These are phyloP conservation scores for Caenorhabditis sp. DNA, from an alignment of 2,888 invertebrate species.

Conservation along the genomic window DNA sequence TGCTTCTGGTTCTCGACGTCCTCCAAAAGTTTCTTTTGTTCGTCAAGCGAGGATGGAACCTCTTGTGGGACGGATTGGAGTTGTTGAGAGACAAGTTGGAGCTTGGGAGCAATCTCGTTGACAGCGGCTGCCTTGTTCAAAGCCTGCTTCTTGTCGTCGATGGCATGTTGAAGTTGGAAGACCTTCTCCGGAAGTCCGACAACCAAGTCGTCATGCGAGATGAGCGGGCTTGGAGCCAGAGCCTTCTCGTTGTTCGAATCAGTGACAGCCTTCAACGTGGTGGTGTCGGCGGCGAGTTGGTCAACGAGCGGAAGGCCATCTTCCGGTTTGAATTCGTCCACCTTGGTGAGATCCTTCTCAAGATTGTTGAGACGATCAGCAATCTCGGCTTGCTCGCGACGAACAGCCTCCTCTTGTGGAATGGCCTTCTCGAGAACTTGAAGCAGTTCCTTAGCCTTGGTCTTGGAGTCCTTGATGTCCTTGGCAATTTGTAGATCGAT, in stretches of 20 bases:
- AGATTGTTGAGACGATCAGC: constrained; percentile 29
- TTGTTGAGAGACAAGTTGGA: constrained; percentile 55
- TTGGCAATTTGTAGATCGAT: constrained; percentile 51
- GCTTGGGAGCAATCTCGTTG: constrained; percentile 58
- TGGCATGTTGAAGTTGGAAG: constrained; percentile 39
- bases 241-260: constrained; percentile 50
- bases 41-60: constrained; percentile 53
- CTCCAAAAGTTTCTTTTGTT: constrained; percentile 62
- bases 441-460: constrained; percentile 53
- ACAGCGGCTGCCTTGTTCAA: constrained; percentile 55
- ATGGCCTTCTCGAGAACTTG: constrained; percentile 49
- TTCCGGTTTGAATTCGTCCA: constrained; percentile 47
- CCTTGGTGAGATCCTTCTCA: constrained; percentile 23
- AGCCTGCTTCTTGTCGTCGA: constrained; percentile 53
- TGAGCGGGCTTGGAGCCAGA: constrained; percentile 33
- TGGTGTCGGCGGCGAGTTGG: constrained; percentile 40
- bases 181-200: constrained; percentile 46
- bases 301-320: constrained; percentile 54
- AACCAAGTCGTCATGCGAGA: constrained; percentile 47
- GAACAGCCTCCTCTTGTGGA: constrained; percentile 45
- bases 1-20: constrained; percentile 59
- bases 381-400: constrained; percentile 42
- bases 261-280: constrained; percentile 32
- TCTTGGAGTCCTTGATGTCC: constrained; percentile 57
- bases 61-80: constrained; percentile 57